Conservation (phyloP, 2,888 invertebrate species). For the Sphinx pinastri region DNA sequence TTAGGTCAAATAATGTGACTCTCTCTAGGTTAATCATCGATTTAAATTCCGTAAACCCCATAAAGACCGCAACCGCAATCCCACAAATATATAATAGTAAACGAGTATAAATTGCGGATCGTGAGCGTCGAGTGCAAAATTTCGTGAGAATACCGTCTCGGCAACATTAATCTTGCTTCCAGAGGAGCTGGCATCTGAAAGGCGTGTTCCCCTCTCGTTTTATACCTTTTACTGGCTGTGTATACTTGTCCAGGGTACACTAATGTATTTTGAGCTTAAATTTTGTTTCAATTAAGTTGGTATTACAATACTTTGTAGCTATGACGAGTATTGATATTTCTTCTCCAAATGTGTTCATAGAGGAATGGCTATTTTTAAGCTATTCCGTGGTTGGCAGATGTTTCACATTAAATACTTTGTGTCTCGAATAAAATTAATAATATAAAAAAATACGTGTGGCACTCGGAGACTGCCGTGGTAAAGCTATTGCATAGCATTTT, state of each 20-base stretch:
- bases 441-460: too few relatives aligned
- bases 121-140: conserved; percentile 27
- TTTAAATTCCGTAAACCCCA: too few relatives aligned
- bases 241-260: background rate
- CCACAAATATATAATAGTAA: background rate
- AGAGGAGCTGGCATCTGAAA: conserved; percentile 28
- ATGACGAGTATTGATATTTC: too few relatives aligned
- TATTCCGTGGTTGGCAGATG: background rate
- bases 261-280: background rate
- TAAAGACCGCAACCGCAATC: background rate
- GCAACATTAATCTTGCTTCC: conserved; percentile 39
- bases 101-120: conserved; percentile 19
- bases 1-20: too few relatives aligned
- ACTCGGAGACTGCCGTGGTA: too few relatives aligned
- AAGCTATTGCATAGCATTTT: too few relatives aligned
- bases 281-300: too few relatives aligned
- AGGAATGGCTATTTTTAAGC: too few relatives aligned
- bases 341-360: too few relatives aligned
- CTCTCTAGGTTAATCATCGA: too few relatives aligned
- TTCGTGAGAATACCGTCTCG: conserved; percentile 24
- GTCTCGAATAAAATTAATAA: too few relatives aligned
- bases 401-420: background rate
- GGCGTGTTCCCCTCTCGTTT: conserved; percentile 9
- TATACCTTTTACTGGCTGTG: conserved; percentile 9
- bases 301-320: too few relatives aligned